Base-by-base conservation (phyloP, 2,888 invertebrate species). In the Cephus spinipes region DNA sequence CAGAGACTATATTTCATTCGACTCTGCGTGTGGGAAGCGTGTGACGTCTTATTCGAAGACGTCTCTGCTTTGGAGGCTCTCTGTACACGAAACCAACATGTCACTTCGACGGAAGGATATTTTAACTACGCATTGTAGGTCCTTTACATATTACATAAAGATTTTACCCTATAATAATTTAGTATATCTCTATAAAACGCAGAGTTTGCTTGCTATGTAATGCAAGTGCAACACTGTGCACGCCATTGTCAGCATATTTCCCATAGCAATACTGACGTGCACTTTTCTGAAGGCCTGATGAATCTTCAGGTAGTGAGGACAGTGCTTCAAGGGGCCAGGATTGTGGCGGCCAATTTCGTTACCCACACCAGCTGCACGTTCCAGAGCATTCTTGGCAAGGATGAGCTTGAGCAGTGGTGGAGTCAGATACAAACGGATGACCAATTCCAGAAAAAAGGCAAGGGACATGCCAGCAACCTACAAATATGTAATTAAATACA, bases 201-300 rank as follows among this genome's bases (percentile, higher is more conserved):
- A 90, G 55, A 92, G 92, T 91, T 92, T 93, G 89, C 90, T 92
- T 74, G 94, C 93, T 81, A 96, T 92, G 90, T 95, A 95, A 89
- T 94, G 93, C 78, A 96, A 91, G 90, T 96, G 96, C 81, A 95
- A 92, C 74, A 94, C 93, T 12, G 95, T 95, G 86, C 95, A 95
- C 11, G 93, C 93, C 92, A 96, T 94, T 0, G 95, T 93, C 34
- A 94, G 92, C 92, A 97, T 94, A 88, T 97, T 97, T 78, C 96
- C 96, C 91, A 96, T 94, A 23, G 97, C 97, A 85, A 97, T 95
- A 80, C 93, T 93, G 89, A 95, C 95, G 92, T 97, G 97, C 76
- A 95, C 94, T 71, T 94, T 93, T 76, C 97, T 94, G 92, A 97
- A 97, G 40, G 94, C 93, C 83, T 93, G 94, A 87, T 97, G 94